Base-by-base conservation (phyloP, 2,113 vertebrate species). In the Forbesichthys papilliferus region DNA sequence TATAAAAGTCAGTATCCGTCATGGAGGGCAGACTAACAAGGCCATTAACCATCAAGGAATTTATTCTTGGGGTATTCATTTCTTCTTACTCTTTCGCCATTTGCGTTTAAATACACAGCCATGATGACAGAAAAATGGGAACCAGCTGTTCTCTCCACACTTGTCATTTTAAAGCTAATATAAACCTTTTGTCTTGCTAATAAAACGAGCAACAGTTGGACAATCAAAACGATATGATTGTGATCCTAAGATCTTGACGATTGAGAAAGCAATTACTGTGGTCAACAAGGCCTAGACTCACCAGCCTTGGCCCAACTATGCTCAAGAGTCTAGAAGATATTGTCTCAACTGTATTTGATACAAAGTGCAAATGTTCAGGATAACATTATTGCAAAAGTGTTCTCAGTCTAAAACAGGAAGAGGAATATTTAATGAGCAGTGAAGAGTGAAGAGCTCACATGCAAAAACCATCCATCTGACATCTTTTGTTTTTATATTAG, bases 51-150 rank as follows among this genome's bases (percentile, higher is more conserved):
- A 58, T 65, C 46, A 55, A 11, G 71, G 64, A 77, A 69, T 83
- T 77, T 74, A 72, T 59, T 70, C 76, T 71, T 68, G 56, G 57
- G 71, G 84, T 88, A 84, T 91, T 77, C 64, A 65, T 90, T 86
- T 82, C 16, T 0, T 59, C 16, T 18, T 64, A 63, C 58, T 73
- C 51, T 64, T 71, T 64, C 64, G 79, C 52, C 60, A 71, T 74
- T 79, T 54, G 66, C 27, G 34, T 68, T 87, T 58, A 72, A 82
- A 83, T 57, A 64, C 59, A 66, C 74, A 82, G 67, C 64, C 61
- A 51, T 18, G 56, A 87, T 80, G 84, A 88, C 84, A 84, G 72
- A 74, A 64, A 80, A 89, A 92, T 91, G 75, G 54, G 84, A 90
- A 86, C 78, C 91, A 88, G 78, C 78, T 87, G 88, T 27, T 66